Evolutionary conservation across 2,113 vertebrate species (phyloP).

Genomic region (Podarcis cretensis): DNA sequence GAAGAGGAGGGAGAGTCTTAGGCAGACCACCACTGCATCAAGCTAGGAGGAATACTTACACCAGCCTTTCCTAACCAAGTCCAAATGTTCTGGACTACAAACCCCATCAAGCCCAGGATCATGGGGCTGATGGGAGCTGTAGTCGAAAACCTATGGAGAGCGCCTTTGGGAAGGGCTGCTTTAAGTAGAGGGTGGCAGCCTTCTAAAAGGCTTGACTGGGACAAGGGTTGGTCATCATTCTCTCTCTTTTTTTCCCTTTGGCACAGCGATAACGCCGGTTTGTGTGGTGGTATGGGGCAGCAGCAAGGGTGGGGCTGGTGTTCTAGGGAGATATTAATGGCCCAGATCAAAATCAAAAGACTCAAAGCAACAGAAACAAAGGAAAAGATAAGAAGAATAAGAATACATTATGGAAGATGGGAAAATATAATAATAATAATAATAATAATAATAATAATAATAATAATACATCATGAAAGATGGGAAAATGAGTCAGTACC

Average conservation of each 20-base stretch:
- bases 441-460: background rate
- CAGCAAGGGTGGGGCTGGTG: background rate
- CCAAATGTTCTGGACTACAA: no score
- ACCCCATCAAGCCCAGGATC: no score
- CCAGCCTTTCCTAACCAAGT: no score
- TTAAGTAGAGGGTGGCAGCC: no score
- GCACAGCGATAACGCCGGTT: background rate
- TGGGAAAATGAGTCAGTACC: conserved; percentile 82
- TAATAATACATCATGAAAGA: conserved; percentile 47
- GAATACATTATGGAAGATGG: background rate
- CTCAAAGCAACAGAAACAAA: background rate
- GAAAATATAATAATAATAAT: no score
- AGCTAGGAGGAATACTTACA: background rate
- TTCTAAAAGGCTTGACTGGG: background rate
- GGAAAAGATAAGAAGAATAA: conserved; percentile 29
- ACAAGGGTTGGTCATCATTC: background rate
- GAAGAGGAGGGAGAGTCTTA: no score
- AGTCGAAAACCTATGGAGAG: no score
- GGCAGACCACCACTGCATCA: background rate
- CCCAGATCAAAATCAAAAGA: conserved; percentile 42
- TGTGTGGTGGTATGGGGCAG: background rate
- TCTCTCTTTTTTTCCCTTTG: no score
- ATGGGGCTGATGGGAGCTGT: no score
- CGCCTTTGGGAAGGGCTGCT: no score
- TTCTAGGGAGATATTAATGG: no score